Percentiles rank a stretch among this genome's conserved stretches.
These are phyloP conservation scores for Poecile atricapillus DNA, from an alignment of 2,113 vertebrate genomes.

Conservation along the genomic window DNA sequence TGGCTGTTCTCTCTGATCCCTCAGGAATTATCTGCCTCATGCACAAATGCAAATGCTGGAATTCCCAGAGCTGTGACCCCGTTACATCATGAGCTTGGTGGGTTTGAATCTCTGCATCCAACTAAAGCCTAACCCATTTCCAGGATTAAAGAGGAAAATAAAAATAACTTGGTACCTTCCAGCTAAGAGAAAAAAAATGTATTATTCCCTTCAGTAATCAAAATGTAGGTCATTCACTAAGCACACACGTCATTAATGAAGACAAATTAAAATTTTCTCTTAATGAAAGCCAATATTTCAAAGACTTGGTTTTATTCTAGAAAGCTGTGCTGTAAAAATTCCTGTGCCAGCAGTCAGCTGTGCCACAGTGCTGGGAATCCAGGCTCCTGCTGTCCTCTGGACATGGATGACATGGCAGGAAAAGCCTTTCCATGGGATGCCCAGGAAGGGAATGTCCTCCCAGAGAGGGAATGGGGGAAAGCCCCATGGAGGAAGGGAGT, in stretches of 20 bases:
- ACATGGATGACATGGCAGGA: fast-evolving
- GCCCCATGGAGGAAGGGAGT: fast-evolving
- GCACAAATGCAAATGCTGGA: background rate
- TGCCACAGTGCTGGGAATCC: background rate
- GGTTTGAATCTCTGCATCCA: background rate
- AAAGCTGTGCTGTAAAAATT: background rate
- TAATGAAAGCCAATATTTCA: background rate
- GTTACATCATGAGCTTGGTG: background rate
- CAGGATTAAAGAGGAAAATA: conserved; percentile 33
- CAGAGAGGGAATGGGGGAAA: background rate
- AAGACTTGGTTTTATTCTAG: background rate
- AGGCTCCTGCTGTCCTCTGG: background rate
- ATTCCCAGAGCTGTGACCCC: background rate
- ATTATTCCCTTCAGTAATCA: conserved; percentile 46
- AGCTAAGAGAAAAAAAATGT: background rate
- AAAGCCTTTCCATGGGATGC: background rate
- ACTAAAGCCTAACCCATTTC: background rate
- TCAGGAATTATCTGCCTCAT: background rate
- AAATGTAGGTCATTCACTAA: conserved; percentile 24
- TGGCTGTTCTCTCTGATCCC: background rate
- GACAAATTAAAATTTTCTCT: background rate
- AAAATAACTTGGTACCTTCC: conserved; percentile 26
- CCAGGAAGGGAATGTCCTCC: background rate
- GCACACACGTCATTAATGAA: background rate
- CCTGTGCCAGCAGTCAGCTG: background rate